Percentiles rank a stretch among this genome's conserved stretches.
Evolutionary conservation across 2,888 invertebrate species (phyloP).

Genomic region (Melanostoma mellinum): DNA sequence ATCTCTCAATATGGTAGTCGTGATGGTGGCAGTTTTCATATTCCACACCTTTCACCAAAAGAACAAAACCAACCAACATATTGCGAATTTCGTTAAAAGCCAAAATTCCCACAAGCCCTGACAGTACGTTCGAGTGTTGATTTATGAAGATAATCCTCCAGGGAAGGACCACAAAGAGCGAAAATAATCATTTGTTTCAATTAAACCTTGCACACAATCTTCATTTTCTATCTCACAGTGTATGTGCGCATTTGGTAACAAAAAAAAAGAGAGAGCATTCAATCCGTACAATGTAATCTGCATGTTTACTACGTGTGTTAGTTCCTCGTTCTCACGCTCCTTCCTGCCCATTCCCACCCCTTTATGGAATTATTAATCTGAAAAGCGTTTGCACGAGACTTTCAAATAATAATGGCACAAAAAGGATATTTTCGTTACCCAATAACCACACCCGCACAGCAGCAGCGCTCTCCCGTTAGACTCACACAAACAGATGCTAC

Average conservation of each 20-base stretch:
- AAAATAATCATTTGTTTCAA: slow-evolving; percentile 70
- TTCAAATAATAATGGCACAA: slow-evolving; percentile 42
- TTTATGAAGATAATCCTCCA: slow-evolving; percentile 56
- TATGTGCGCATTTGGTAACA: slow-evolving; percentile 10
- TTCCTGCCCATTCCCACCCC: background rate
- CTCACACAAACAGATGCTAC: no score
- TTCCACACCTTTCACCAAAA: no score
- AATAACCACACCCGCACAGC: background rate
- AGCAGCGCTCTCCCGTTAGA: no score
- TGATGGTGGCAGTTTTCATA: no score
- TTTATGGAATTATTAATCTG: slow-evolving; percentile 42
- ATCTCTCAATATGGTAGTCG: no score
- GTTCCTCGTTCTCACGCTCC: background rate
- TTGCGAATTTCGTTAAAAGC: slow-evolving; percentile 6
- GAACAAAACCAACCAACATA: background rate
- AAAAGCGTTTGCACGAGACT: slow-evolving; percentile 31
- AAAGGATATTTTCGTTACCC: background rate
- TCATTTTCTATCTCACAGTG: slow-evolving; percentile 24
- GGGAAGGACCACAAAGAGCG: slow-evolving; percentile 24
- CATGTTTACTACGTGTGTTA: slow-evolving; percentile 42
- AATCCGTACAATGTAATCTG: slow-evolving; percentile 38
- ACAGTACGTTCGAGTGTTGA: slow-evolving; percentile 45
- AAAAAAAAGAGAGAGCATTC: slow-evolving; percentile 20
- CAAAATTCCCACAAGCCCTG: slow-evolving; percentile 21
- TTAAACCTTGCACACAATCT: slow-evolving; percentile 54